These are phyloP conservation scores for Laticauda laticaudata DNA, from an alignment of 2,113 vertebrate species.

Conservation along the genomic window DNA sequence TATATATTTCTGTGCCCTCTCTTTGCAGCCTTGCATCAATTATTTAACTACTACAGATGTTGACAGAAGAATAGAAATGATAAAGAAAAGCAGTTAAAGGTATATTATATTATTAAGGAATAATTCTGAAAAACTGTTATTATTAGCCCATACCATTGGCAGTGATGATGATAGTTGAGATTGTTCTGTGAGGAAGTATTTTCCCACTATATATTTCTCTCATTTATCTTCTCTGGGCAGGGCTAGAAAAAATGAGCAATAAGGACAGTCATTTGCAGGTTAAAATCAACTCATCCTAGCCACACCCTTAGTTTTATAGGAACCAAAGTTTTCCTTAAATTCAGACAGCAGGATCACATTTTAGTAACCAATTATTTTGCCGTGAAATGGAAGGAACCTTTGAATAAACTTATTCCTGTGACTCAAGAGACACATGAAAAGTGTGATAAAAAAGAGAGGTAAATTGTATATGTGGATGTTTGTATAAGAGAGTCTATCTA, in stretches of 20 bases:
- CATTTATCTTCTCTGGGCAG: background rate
- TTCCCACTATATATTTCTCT: background rate
- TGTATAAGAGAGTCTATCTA: too few relatives aligned
- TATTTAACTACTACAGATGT: conserved; percentile 13
- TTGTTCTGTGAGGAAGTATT: background rate
- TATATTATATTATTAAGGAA: background rate
- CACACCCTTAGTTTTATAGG: background rate
- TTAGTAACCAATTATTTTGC: conserved; percentile 2
- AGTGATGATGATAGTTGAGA: background rate
- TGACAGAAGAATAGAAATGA: background rate
- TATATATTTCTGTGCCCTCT: background rate
- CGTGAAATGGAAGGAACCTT: conserved; percentile 16
- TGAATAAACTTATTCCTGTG: conserved; percentile 44
- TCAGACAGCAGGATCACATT: background rate
- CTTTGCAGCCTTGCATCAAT: conserved; percentile 1
- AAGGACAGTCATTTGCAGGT: background rate
- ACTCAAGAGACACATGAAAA: background rate
- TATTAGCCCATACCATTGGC: background rate
- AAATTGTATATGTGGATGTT: conserved; percentile 34
- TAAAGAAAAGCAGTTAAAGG: background rate
- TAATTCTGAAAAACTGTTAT: background rate
- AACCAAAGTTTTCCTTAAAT: background rate
- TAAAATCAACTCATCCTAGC: background rate
- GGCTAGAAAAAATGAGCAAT: background rate
- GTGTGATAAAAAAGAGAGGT: conserved; percentile 40